Percentiles rank a stretch among this genome's conserved stretches.
Conservation (phyloP, 2,113 vertebrate genomes). For the Dasyurus viverrinus region DNA sequence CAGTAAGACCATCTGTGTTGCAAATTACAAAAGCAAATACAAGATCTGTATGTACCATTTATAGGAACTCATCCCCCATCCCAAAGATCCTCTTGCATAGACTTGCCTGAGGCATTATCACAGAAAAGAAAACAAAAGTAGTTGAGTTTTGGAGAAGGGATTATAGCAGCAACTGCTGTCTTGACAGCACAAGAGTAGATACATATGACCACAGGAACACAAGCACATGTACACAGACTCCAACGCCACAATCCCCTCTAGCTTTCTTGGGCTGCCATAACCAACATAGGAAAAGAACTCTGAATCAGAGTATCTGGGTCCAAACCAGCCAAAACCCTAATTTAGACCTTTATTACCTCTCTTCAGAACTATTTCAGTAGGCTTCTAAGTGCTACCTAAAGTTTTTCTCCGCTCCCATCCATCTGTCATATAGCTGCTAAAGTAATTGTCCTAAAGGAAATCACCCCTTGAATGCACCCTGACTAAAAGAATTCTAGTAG, state of each 20-base stretch:
- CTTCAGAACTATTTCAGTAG: not conserved
- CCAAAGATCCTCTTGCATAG: slow-evolving; percentile 26
- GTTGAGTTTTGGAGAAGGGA: not conserved
- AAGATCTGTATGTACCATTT: slow-evolving; percentile 66
- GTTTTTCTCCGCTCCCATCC: not conserved
- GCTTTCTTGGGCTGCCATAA: not conserved
- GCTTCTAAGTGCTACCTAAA: not conserved
- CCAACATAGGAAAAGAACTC: not conserved
- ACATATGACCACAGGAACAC: not conserved
- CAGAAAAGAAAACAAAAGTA: not conserved
- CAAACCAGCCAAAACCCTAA: not conserved
- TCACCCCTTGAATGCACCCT: not conserved
- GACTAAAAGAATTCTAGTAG: not conserved
- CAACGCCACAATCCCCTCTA: not conserved
- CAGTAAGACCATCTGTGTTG: slow-evolving; percentile 63
- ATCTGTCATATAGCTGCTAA: not conserved
- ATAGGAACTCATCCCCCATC: slow-evolving; percentile 19
- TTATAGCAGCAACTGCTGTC: not conserved
- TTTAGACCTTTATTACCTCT: not conserved
- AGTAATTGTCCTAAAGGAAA: not conserved
- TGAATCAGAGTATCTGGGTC: not conserved
- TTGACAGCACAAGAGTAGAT: not conserved
- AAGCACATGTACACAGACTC: not conserved
- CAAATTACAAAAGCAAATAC: slow-evolving; percentile 63
- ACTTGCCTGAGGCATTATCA: slow-evolving; percentile 25